Conservation (phyloP, 2,888 invertebrate genomes). For the Zelleria hepariella region DNA sequence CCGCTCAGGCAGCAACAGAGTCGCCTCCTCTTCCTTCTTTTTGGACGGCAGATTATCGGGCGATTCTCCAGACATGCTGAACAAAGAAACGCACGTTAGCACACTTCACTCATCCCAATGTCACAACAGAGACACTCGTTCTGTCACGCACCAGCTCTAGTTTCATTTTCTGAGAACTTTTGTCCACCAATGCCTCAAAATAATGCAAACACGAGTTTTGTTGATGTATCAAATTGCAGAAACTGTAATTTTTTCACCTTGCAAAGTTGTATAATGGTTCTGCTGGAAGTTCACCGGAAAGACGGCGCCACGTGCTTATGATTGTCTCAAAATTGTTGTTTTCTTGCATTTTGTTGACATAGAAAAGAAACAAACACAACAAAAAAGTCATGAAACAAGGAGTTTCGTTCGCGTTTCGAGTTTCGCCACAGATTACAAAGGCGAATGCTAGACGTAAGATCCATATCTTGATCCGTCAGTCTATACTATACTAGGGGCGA, state of each 20-base stretch:
- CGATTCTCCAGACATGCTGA: slow-evolving; percentile 59
- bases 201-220: slow-evolving; percentile 30
- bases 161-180: slow-evolving; percentile 5
- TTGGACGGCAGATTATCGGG: slow-evolving; percentile 38
- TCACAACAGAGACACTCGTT: slow-evolving; percentile 11
- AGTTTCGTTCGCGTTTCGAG: not conserved
- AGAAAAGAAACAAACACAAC: slow-evolving; percentile 1
- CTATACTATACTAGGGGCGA: no score
- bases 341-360: slow-evolving; percentile 47
- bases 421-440: no score
- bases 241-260: slow-evolving; percentile 30
- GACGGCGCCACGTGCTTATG: slow-evolving; percentile 58
- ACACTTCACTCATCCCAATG: no score
- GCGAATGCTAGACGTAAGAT: no score
- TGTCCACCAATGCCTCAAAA: slow-evolving; percentile 6
- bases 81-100: slow-evolving; percentile 14
- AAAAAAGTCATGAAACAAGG: not conserved
- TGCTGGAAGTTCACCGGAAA: slow-evolving; percentile 45
- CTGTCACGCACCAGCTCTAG: not conserved
- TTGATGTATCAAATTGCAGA: slow-evolving; percentile 13
- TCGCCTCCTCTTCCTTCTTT: slow-evolving; percentile 48
- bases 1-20: slow-evolving; percentile 33
- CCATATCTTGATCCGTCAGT: no score
- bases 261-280: slow-evolving; percentile 29
- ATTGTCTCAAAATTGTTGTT: slow-evolving; percentile 58